These are phyloP conservation scores for Forbesichthys agassizii DNA, from an alignment of 2,113 vertebrate genomes.

Conservation along the genomic window DNA sequence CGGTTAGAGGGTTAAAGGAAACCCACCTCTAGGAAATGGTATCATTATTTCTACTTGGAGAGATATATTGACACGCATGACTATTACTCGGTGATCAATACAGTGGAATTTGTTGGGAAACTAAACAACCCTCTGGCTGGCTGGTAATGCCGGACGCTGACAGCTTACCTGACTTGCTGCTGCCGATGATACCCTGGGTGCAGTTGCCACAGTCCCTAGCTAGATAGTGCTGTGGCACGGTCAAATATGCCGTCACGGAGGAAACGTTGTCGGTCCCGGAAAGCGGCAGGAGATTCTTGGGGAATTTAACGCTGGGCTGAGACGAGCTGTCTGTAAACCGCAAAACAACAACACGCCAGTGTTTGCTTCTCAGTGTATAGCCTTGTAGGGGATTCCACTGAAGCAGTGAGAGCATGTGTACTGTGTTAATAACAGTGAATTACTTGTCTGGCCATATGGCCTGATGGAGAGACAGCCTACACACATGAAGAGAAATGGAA, in stretches of 20 bases:
- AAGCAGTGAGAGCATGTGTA: too few species aligned
- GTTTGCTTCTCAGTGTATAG: not conserved
- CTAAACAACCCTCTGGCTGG: too few species aligned
- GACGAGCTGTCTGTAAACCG: slow-evolving; percentile 82
- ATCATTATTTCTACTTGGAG: too few species aligned
- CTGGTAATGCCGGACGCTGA: not conserved
- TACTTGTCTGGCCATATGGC: too few species aligned
- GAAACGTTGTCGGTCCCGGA: slow-evolving; percentile 78
- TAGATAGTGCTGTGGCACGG: slow-evolving; percentile 82
- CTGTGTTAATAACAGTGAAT: too few species aligned
- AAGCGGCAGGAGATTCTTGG: slow-evolving; percentile 83
- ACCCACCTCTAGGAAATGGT: too few species aligned
- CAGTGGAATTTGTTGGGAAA: too few species aligned
- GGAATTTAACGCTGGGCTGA: slow-evolving; percentile 88
- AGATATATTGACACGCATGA: too few species aligned
- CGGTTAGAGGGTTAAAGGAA: too few species aligned
- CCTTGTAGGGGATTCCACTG: not conserved
- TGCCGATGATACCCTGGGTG: slow-evolving; percentile 79
- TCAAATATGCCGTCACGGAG: slow-evolving; percentile 86
- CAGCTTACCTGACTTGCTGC: slow-evolving; percentile 79
- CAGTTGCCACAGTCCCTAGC: slow-evolving; percentile 83
- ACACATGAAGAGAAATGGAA: too few species aligned
- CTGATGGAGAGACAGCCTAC: too few species aligned
- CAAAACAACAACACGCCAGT: not conserved
- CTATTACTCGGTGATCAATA: too few species aligned